These are phyloP conservation scores for Petrocephalus sullivani DNA, from an alignment of 2,797 vertebrate genomes.

Conservation along the genomic window DNA sequence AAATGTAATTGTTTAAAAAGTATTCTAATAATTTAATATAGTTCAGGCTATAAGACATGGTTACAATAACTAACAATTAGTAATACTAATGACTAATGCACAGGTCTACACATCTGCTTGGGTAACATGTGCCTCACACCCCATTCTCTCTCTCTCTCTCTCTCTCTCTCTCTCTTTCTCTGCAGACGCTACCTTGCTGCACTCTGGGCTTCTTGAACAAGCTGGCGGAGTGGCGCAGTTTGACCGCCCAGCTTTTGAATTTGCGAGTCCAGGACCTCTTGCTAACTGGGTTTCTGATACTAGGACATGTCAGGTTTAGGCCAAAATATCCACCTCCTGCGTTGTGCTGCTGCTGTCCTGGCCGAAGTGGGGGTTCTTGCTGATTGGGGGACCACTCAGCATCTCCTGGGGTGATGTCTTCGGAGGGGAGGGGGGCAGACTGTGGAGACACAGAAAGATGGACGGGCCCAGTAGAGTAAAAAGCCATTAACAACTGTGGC, in stretches of 20 bases:
- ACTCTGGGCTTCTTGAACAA: slow-evolving; percentile 94
- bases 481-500: slow-evolving; percentile 37
- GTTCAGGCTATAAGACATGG: not conserved
- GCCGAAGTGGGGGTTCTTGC: slow-evolving; percentile 61
- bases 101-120: slow-evolving; percentile 56
- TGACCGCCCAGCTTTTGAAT: slow-evolving; percentile 96
- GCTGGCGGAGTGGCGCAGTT: slow-evolving; percentile 90
- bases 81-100: slow-evolving; percentile 48
- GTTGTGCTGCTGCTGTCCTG: slow-evolving; percentile 72
- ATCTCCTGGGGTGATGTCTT: slow-evolving; percentile 65
- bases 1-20: slow-evolving; percentile 32
- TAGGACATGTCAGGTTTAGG: slow-evolving; percentile 98
- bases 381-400: slow-evolving; percentile 62
- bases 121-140: slow-evolving; percentile 54
- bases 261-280: slow-evolving; percentile 95
- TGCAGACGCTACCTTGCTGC: slow-evolving; percentile 86
- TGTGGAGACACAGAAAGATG: slow-evolving; percentile 44
- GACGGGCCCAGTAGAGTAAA: slow-evolving; percentile 35
- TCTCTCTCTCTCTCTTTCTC: slow-evolving; percentile 58
- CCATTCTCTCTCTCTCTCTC: slow-evolving; percentile 54
- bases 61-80: slow-evolving; percentile 37
- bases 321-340: slow-evolving; percentile 98
- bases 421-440: slow-evolving; percentile 71
- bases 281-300: slow-evolving; percentile 96
- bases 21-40: slow-evolving; percentile 43